A percentile compares a stretch with the other conserved stretches of the same genome.
Conservation (phyloP, 2,113 vertebrate genomes). For the Phrynosoma platyrhinos region DNA sequence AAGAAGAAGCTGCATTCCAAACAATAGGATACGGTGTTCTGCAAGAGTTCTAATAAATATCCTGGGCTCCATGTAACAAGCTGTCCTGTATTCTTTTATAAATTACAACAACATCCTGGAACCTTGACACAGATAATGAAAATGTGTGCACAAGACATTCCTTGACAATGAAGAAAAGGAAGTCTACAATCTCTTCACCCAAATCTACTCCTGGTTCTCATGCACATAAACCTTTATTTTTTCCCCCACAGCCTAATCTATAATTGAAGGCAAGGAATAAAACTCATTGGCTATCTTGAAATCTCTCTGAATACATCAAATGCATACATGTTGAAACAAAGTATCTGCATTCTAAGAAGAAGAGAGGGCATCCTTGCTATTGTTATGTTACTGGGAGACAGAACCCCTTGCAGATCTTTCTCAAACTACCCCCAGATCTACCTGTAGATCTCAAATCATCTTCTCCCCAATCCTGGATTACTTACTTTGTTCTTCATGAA, state of each 20-base stretch:
- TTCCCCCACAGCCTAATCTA: no score
- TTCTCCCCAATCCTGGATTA: not conserved
- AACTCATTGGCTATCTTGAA: no score
- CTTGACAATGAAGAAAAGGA: not conserved
- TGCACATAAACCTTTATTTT: no score
- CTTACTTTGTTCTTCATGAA: not conserved
- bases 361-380: not conserved
- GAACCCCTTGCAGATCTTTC: not conserved
- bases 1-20: constrained; percentile 18
- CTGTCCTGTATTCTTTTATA: not conserved
- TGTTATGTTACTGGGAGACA: not conserved
- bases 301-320: not conserved
- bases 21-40: not conserved
- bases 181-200: no score
- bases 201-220: no score
- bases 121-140: not conserved
- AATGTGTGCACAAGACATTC: not conserved
- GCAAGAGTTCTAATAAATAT: not conserved
- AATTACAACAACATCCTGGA: no score
- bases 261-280: no score
- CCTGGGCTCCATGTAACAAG: no score
- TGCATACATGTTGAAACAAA: no score
- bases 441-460: not conserved
- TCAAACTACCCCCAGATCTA: not conserved
- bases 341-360: not conserved